These are phyloP conservation scores for Tricholauxania praeusta DNA, from an alignment of 2,888 invertebrate species.

Conservation along the genomic window DNA sequence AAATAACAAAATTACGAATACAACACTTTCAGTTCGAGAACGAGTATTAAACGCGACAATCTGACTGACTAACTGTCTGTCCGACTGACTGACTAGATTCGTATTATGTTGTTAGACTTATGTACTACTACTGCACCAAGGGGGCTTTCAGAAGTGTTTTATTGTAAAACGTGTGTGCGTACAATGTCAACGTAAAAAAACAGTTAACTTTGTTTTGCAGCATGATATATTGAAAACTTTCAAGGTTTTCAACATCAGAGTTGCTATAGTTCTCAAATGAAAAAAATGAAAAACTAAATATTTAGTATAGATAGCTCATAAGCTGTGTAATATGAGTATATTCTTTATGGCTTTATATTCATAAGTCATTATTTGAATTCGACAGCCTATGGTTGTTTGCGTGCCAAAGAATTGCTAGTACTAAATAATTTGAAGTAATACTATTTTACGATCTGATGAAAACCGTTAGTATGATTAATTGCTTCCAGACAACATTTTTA, in stretches of 20 bases:
- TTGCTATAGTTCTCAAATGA: too few relatives aligned
- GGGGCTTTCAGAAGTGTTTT: background rate
- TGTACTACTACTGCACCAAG: background rate
- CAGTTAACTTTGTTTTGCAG: slow-evolving; percentile 48
- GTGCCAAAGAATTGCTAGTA: too few relatives aligned
- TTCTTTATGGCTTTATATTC: too few relatives aligned
- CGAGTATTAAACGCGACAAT: slow-evolving; percentile 30
- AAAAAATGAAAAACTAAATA: too few relatives aligned
- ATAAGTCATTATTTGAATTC: too few relatives aligned
- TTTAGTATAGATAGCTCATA: too few relatives aligned
- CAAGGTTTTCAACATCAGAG: slow-evolving; percentile 32
- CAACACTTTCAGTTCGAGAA: slow-evolving; percentile 15
- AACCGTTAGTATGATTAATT: too few relatives aligned
- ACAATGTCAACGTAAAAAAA: slow-evolving; percentile 52
- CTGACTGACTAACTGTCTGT: slow-evolving; percentile 21
- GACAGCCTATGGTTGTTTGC: too few relatives aligned
- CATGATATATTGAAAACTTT: slow-evolving; percentile 21
- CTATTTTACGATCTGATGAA: too few relatives aligned
- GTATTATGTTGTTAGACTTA: background rate
- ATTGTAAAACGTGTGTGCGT: slow-evolving; percentile 11
- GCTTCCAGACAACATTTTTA: too few relatives aligned
- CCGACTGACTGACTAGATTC: background rate
- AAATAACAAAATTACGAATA: slow-evolving; percentile 11
- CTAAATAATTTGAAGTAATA: too few relatives aligned
- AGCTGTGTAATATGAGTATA: too few relatives aligned